These are phyloP conservation scores for Apostichopus japonicus DNA, from an alignment of 35 echinoderm and acorn worm genomes.

Conservation along the genomic window DNA sequence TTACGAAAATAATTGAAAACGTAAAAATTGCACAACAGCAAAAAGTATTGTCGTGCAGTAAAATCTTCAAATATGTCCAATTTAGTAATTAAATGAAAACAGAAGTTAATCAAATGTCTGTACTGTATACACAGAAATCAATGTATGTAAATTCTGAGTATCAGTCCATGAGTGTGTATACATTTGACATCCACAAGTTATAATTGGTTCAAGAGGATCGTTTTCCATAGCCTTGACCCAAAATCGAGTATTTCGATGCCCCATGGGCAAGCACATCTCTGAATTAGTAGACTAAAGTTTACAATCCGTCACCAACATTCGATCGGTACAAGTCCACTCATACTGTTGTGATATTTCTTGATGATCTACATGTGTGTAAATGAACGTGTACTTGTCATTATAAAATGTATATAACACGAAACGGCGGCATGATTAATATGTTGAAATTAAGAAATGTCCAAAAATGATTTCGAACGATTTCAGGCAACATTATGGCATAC, in stretches of 20 bases:
- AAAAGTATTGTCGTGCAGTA: no score
- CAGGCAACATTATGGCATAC: no score
- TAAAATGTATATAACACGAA: neutral
- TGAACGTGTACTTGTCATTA: neutral
- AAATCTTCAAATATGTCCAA: no score
- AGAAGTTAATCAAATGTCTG: no score
- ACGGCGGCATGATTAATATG: no score
- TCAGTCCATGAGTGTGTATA: neutral
- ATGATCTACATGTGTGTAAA: neutral
- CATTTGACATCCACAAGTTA: neutral
- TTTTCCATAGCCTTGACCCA: conserved; percentile 16
- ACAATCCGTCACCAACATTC: neutral
- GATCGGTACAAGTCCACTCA: conserved; percentile 9
- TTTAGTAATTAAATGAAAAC: no score
- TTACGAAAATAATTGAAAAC: no score
- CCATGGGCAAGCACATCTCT: neutral
- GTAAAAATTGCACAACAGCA: no score
- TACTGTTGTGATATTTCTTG: neutral
- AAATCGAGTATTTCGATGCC: neutral
- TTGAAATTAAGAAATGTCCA: no score
- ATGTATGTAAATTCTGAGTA: no score
- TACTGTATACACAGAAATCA: no score
- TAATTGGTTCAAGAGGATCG: conserved; percentile 8
- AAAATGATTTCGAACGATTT: no score
- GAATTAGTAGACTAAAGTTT: neutral